Evolutionary conservation across 1,140 invertebrate genomes (phyloP).

Genomic region (Drosophila guanche): DNA sequence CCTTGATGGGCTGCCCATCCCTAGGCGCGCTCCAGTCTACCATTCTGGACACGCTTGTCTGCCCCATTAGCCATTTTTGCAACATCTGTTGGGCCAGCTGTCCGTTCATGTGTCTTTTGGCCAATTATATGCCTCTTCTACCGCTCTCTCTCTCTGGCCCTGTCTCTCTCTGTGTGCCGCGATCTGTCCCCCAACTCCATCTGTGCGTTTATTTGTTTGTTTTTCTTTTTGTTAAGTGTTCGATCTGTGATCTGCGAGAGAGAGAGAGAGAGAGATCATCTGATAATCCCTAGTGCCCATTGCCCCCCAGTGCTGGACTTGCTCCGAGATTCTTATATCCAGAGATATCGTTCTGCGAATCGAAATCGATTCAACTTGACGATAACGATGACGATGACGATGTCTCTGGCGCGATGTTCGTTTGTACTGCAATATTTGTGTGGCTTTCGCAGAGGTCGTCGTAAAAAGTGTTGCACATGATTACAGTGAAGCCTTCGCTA

Average conservation of each 20-base stretch:
- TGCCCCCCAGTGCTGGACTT: slow-evolving; percentile 10
- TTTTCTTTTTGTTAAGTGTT: slow-evolving; percentile 44
- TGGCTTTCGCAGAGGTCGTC: slow-evolving; percentile 11
- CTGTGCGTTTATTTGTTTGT: slow-evolving; percentile 23
- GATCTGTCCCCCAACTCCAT: slow-evolving; percentile 13
- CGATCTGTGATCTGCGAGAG: slow-evolving; percentile 19
- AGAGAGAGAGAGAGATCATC: slow-evolving; percentile 12
- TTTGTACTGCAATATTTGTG: not conserved
- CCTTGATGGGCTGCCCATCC: not conserved
- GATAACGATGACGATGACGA: slow-evolving; percentile 14
- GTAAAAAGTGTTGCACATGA: slow-evolving; percentile 9
- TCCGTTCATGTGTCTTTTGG: slow-evolving; percentile 48
- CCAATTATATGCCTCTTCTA: slow-evolving; percentile 31
- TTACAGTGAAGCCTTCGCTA: slow-evolving; percentile 3
- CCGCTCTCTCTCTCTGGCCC: not conserved
- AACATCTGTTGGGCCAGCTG: slow-evolving; percentile 69
- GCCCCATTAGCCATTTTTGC: slow-evolving; percentile 64
- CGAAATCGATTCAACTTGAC: not conserved
- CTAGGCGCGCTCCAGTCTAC: not conserved
- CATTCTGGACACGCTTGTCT: slow-evolving; percentile 29
- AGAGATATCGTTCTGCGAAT: not conserved
- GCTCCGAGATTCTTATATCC: too few relatives aligned
- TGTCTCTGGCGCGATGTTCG: slow-evolving; percentile 7
- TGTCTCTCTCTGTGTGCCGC: not conserved
- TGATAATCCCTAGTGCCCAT: slow-evolving; percentile 27